Conservation (phyloP, 1,140 invertebrate genomes). For the Xylocopa sonorina region DNA sequence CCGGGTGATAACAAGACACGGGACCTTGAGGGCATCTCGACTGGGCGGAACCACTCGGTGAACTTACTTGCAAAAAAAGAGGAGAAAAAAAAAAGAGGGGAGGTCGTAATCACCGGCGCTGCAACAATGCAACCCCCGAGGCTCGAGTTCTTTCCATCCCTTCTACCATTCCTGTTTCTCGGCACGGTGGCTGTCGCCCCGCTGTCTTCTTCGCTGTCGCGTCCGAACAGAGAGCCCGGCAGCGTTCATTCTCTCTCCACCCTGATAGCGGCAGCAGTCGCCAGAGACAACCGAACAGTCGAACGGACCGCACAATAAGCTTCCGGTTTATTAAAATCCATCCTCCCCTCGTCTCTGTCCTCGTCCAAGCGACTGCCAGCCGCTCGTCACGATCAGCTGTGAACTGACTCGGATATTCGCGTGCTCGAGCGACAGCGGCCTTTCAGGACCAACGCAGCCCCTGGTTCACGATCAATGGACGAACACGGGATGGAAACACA, state of each 20-base stretch:
- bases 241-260: conserved; percentile 45
- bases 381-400: conserved; percentile 47
- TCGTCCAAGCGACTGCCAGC: background rate
- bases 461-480: background rate
- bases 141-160: conserved; percentile 49
- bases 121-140: conserved; percentile 69
- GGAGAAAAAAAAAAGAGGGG: conserved; percentile 21
- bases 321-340: conserved; percentile 71
- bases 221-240: background rate
- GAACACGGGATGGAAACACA: background rate
- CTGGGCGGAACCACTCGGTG: conserved; percentile 45
- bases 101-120: conserved; percentile 72
- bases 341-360: conserved; percentile 3
- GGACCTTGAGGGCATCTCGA: conserved; percentile 52
- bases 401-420: conserved; percentile 30
- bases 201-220: conserved; percentile 53
- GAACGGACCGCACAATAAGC: conserved; percentile 59
- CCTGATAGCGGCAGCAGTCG: conserved; percentile 6
- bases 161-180: background rate
- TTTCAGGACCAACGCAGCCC: conserved; percentile 1
- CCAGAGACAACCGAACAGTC: conserved; percentile 36
- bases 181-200: conserved; percentile 6
- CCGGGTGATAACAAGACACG: conserved; percentile 51
- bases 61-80: conserved; percentile 43
- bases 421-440: background rate